Base-by-base conservation (phyloP, 2,113 vertebrate genomes). In the Pongo pygmaeus region DNA sequence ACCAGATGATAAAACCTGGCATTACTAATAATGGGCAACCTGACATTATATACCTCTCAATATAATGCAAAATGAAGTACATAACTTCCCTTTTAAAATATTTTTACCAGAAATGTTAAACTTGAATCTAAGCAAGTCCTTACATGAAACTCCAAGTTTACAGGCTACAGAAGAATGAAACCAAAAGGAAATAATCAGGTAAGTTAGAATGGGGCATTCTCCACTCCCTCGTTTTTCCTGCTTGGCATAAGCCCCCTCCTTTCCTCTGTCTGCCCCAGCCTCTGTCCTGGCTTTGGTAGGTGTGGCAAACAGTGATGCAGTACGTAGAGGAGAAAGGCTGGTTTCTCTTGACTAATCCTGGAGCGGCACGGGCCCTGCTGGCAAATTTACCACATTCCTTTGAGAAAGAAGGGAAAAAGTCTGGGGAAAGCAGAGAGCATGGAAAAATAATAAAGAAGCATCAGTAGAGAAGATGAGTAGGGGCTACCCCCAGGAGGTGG, bases 401-500 rank as follows among this genome's bases (percentile, higher is more conserved):
- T 16, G 18, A 52, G 52, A 72, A 50, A 91, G 23, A 46, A 75
- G 61, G 25, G 35, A 93, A 75, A 64, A 80, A 69, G 48, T 32
- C 20, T 43, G 22, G 5, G 6, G 2, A 14, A 5, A 20, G 22
- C 2, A 18, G 9, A 2, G 1, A 4, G 12, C 32, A 1, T 20
- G 30, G 70, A 77, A 38, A 72, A 84, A 74, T 8, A 30, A 9
- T 3, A 55, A 64, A 70, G 35, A 48, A 16, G 13, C 3, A 6
- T 46, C 6, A 8, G 16, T 0, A 57, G 75, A 40, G 83, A 87
- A 61, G 52, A 12, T 11, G 14, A 84, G 75, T 3, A 75, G 30
- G 77, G n/a, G 20, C 32, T 18, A 52, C 30, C n/a, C 43, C 57
- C 5, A 46, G 64, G 79, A 52, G 38, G 43, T 1, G 35, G 64